Evolutionary conservation across 2,797 vertebrate species (phyloP).

Genomic region (Sardinella longiceps): DNA sequence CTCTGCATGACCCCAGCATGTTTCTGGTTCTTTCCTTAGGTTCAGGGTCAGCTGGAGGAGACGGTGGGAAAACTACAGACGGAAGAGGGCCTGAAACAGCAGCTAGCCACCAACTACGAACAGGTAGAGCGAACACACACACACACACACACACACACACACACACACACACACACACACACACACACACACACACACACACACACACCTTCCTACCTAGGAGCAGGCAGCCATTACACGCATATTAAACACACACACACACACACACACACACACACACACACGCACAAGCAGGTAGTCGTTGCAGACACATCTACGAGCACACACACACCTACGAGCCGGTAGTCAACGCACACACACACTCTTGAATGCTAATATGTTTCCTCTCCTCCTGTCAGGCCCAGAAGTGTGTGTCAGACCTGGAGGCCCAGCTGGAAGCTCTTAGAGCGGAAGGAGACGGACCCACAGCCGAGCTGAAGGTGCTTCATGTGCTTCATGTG

Average conservation of each 20-base stretch:
- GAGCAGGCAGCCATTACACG: not conserved
- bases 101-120: not conserved
- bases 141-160: too few relatives aligned
- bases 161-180: too few relatives aligned
- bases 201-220: too few relatives aligned
- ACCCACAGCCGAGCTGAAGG: constrained; percentile 50
- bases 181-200: too few relatives aligned
- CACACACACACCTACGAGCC: not conserved
- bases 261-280: too few relatives aligned
- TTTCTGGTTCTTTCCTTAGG: constrained; percentile 54
- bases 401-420: constrained; percentile 47
- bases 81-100: constrained; percentile 66
- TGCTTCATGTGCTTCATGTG: too few relatives aligned
- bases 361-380: not conserved
- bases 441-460: constrained; percentile 47
- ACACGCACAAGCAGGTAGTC: too few relatives aligned
- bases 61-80: constrained; percentile 63
- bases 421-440: constrained; percentile 47
- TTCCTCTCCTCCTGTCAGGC: constrained; percentile 33
- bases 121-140: too few relatives aligned
- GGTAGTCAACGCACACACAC: not conserved
- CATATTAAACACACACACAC: too few relatives aligned
- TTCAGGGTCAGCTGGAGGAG: constrained; percentile 74
- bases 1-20: constrained; percentile 28
- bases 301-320: not conserved